Conservation (phyloP, 2,113 vertebrate genomes). For the Ploceus nigricollis region DNA sequence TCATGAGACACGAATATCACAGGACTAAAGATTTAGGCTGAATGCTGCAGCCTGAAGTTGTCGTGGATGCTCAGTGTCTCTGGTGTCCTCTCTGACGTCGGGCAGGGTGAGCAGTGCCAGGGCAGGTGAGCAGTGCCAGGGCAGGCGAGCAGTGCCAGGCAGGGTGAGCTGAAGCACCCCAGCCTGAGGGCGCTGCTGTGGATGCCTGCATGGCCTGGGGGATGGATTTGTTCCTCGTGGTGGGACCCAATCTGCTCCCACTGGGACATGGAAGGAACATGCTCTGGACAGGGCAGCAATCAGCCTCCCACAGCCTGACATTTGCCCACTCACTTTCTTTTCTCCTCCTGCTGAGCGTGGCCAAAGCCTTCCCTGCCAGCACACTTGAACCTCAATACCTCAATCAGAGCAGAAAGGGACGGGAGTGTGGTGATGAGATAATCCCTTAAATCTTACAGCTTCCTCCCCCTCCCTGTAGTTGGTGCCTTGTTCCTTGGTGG, state of each 20-base stretch:
- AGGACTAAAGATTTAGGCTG: background rate
- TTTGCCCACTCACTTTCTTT: background rate
- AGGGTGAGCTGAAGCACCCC: background rate
- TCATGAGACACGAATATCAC: background rate
- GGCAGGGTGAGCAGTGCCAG: background rate
- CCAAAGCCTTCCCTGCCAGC: background rate
- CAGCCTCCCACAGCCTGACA: conserved; percentile 23
- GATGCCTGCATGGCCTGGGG: background rate
- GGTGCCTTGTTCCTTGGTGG: background rate
- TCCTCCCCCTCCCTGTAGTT: background rate
- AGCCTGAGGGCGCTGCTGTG: accelerated
- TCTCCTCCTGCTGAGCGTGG: background rate
- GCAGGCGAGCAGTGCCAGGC: no score
- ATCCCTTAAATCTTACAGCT: background rate
- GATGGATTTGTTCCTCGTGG: background rate
- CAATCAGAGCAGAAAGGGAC: conserved; percentile 41
- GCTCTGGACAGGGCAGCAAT: background rate
- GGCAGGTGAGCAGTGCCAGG: background rate
- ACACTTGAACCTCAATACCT: background rate
- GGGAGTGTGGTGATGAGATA: background rate
- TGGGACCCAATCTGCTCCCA: accelerated
- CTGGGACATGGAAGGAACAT: background rate
- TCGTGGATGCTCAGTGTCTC: background rate
- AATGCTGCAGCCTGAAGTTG: background rate
- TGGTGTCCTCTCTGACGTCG: background rate